phyloP scores from a whole-genome alignment of 2,113 vertebrate species.

The Syngnathoides biaculeatus region DNA sequence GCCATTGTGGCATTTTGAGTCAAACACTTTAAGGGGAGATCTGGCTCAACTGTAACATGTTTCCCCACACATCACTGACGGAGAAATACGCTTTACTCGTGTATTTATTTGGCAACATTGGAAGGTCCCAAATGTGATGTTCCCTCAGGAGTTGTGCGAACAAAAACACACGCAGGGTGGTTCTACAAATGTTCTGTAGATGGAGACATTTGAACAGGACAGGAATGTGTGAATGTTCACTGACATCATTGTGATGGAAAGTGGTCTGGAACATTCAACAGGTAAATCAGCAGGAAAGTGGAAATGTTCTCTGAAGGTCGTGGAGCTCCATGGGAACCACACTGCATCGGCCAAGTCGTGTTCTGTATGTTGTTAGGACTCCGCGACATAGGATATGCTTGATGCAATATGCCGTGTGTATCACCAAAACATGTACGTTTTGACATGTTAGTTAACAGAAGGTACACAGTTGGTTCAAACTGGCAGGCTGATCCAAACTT shows the following conservation, averaged over 20 bases:
- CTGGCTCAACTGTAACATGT: conserved; percentile 22
- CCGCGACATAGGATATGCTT: neutral
- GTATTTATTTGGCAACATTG: neutral
- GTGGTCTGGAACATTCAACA: neutral
- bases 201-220: neutral
- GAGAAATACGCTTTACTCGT: neutral
- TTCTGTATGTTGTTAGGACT: neutral
- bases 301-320: neutral
- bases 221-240: neutral
- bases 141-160: neutral
- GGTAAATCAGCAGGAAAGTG: neutral
- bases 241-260: neutral
- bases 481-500: neutral
- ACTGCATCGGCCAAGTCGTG: neutral
- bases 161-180: neutral
- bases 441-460: neutral
- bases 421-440: neutral
- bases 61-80: neutral
- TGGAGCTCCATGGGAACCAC: neutral
- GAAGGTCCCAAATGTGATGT: neutral
- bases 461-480: neutral
- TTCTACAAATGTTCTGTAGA: conserved; percentile 5
- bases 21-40: conserved; percentile 44
- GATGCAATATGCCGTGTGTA: neutral
- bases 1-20: conserved; percentile 90